These are phyloP conservation scores for Corythaixoides concolor DNA, from an alignment of 2,113 vertebrate genomes.

Conservation along the genomic window DNA sequence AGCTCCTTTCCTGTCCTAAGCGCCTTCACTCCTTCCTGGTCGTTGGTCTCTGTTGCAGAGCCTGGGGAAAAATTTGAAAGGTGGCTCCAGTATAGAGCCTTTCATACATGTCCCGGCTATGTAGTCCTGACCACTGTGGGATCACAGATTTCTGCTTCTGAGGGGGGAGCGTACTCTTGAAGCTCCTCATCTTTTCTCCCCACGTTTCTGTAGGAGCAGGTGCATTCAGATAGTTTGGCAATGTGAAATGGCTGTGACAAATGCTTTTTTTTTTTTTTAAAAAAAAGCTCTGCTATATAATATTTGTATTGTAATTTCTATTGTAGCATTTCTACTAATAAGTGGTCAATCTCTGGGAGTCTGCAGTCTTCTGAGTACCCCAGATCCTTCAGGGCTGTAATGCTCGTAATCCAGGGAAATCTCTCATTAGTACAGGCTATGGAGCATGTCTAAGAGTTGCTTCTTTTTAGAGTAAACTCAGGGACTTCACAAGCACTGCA, in stretches of 20 bases:
- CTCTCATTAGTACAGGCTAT: not conserved
- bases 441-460: not conserved
- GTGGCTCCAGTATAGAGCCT: not conserved
- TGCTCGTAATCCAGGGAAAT: not conserved
- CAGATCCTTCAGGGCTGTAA: not conserved
- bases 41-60: not conserved
- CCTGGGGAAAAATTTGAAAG: not conserved
- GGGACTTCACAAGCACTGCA: constrained; percentile 26
- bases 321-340: not conserved
- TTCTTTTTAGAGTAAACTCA: constrained; percentile 12
- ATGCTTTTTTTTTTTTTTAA: not conserved
- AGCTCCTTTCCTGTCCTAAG: not conserved
- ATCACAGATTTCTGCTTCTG: not conserved
- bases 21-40: not conserved
- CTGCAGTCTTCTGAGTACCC: not conserved
- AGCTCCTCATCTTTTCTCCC: not conserved
- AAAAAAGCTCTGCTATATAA: not conserved
- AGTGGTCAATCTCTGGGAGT: not conserved
- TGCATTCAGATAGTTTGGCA: not conserved
- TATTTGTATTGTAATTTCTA: not conserved
- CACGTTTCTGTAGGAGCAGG: not conserved
- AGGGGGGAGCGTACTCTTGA: accelerated
- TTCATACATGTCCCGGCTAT: not conserved
- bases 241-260: not conserved
- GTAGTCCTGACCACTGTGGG: not conserved